These are phyloP conservation scores for Euproctis similis DNA, from an alignment of 2,888 invertebrate genomes.

Conservation along the genomic window DNA sequence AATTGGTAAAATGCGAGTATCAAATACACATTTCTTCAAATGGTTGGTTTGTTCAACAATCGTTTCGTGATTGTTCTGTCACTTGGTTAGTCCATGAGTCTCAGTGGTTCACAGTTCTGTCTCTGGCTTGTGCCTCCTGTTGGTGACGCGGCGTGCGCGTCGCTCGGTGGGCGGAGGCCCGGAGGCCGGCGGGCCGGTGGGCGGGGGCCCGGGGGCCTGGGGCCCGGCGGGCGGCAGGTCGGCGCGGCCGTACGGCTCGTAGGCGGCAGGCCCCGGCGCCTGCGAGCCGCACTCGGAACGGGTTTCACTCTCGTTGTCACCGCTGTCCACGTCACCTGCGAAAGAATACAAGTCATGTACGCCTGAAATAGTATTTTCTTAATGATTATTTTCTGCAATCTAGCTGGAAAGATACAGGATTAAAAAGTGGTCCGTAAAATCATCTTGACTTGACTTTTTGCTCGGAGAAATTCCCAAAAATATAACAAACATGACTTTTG, in stretches of 20 bases:
- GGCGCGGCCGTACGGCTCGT: slow-evolving; percentile 28
- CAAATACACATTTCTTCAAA: too few relatives aligned
- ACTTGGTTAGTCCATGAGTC: not conserved
- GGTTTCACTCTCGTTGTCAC: slow-evolving; percentile 79
- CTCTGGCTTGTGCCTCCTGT: slow-evolving; percentile 66
- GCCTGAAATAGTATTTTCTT: too few relatives aligned
- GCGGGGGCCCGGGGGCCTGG: slow-evolving; percentile 37
- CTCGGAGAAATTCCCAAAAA: too few relatives aligned
- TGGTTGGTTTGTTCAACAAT: too few relatives aligned
- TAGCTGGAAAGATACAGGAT: too few relatives aligned
- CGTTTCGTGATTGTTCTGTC: not conserved
- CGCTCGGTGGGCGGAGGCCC: too few relatives aligned
- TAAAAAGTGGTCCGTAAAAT: too few relatives aligned
- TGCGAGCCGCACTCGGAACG: slow-evolving; percentile 60
- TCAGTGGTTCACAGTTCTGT: slow-evolving; percentile 62
- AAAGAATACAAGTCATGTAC: too few relatives aligned
- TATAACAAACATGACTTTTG: too few relatives aligned
- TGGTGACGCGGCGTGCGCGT: slow-evolving; percentile 1
- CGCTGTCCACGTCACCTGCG: slow-evolving; percentile 90
- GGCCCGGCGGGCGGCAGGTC: slow-evolving; percentile 30
- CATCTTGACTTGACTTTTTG: too few relatives aligned
- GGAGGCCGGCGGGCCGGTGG: slow-evolving; percentile 29
- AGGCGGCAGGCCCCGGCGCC: slow-evolving; percentile 32
- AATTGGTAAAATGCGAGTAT: too few relatives aligned
- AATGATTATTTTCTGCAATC: too few relatives aligned